Evolutionary conservation across 2,888 invertebrate species (phyloP), one percentile per base, ranked within the genome.

Genomic region (Leptura quadrifasciata): DNA sequence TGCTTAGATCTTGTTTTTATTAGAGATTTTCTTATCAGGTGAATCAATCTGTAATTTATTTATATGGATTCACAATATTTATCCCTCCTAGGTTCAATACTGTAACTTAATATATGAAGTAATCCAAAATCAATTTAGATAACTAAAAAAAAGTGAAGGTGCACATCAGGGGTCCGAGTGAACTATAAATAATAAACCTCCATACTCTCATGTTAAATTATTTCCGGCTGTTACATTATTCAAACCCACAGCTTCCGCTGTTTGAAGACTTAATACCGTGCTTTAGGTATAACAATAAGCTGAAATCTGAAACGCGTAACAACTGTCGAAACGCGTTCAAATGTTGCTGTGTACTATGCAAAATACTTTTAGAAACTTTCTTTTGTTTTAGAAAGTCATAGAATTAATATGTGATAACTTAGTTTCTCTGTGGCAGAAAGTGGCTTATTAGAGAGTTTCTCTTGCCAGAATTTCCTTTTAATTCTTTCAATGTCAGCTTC

Each of bases 191-290:
- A 67, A 74, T 68, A 68, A 61, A 74, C 61, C 60, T 17, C 27
- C 20, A 31, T 21, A 24, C 21, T 12, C 27, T 39, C 47, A 35
- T 27, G 39, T 54, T 75, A 52, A 76, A 79, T 79, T 75, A 79
- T 79, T 79, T 72, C 72, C 75, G 39, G 20, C 69, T 31, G 63
- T 69, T 79, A 60, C 70, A 77, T 79, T 77, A 79, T 79, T 76
- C 75, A 75, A 63, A 47, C 67, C 64, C 54, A 60, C 69, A 67
- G 65, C 55, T 73, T 76, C 75, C 76, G 61, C 54, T 54, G 60
- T 54, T 18, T 57, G 74, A 74, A 74, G 74, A 60, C 74, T 74
- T 47, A 67, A 74, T 60, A 24, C 35, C 52, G 27, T 52, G 12
- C 54, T 27, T 17, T 47, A n/a, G 64, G 21, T 52, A 31, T 52